Evolutionary conservation across 2,888 invertebrate genomes (phyloP), one percentile per base, ranked within the genome.

Genomic region (Chloroclystis v-ata): DNA sequence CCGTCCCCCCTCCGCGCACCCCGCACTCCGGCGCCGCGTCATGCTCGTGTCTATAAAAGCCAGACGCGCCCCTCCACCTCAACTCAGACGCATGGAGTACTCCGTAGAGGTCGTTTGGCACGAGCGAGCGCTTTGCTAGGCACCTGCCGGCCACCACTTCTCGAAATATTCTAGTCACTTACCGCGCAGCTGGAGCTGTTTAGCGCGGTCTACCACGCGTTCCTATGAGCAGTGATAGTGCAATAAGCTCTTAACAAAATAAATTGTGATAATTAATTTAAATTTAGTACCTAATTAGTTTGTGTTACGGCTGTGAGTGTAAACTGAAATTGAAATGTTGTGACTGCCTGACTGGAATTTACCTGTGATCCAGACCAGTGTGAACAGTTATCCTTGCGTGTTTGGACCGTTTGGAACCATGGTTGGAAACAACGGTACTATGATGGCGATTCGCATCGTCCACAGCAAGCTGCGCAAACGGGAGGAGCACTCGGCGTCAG

Each of bases 361-460:
- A 73, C 82, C 86, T 72, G 83, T 84, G 79, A 82, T 77, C 67
- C 82, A 83, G 61, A 76, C 86, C 78, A 83, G 83, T 85, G 84
- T 75, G 72, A 76, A 77, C 72, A 74, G 76, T 81, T 79, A 78
- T 81, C 81, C 80, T 84, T 84, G 78, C 76, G 76, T 79, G 57
- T 72, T 77, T 71, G 78, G 71, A 75, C 75, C 77, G 56, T 78
- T 82, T 62, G 66, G 69, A 75, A 91, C 90, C 75, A 94, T 95
- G 94, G 94, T 95, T 84, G 94, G 94, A 84, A 94, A 91, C 88
- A 94, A 94, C 89, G 94, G 93, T 82, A 94, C 94, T 78, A 91
- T 95, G 92, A 93, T 94, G 88, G 94, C 95, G 82, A 93, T 95
- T 82, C 95, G 95, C 89, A 93, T 95, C 92, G 95, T 95, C 89